Conservation (phyloP, 2,113 vertebrate genomes). For the Anguilla japonica region DNA sequence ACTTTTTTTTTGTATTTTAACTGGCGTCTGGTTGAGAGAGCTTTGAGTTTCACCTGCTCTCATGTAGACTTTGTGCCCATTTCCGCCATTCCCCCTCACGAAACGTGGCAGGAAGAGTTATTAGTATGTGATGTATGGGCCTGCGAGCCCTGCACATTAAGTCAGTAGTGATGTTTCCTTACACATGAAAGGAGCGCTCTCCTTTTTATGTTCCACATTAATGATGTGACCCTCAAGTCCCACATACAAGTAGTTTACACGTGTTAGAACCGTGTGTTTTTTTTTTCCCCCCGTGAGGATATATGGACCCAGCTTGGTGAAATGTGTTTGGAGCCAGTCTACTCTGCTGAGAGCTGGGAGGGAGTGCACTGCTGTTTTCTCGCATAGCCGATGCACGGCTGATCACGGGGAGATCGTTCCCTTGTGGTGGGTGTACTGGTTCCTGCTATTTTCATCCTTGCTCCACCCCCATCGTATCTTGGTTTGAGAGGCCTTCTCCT, state of each 20-base stretch:
- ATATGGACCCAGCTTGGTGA: not conserved
- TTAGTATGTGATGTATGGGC: not conserved
- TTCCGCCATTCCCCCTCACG: not conserved
- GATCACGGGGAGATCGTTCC: not conserved
- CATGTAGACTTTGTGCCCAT: not conserved
- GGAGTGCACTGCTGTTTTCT: not conserved
- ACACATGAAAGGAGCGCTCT: not conserved
- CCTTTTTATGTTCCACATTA: not conserved
- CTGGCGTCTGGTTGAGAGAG: not conserved
- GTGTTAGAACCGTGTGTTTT: not conserved
- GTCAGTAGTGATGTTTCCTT: not conserved
- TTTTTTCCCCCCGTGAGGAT: not conserved
- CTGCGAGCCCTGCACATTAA: not conserved
- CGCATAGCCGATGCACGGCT: not conserved
- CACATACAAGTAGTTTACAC: not conserved
- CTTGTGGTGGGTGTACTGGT: not conserved
- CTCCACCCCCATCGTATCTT: not conserved
- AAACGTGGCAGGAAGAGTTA: not conserved
- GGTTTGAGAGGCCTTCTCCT: not conserved
- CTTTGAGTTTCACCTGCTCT: not conserved
- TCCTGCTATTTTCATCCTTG: not conserved
- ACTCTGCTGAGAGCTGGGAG: not conserved
- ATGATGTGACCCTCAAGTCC: constrained; percentile 1
- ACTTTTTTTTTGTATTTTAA: not conserved
- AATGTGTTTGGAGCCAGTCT: not conserved